These are phyloP conservation scores for Caenorhabditis macrosperma DNA, from an alignment of 2,888 invertebrate species.

Conservation along the genomic window DNA sequence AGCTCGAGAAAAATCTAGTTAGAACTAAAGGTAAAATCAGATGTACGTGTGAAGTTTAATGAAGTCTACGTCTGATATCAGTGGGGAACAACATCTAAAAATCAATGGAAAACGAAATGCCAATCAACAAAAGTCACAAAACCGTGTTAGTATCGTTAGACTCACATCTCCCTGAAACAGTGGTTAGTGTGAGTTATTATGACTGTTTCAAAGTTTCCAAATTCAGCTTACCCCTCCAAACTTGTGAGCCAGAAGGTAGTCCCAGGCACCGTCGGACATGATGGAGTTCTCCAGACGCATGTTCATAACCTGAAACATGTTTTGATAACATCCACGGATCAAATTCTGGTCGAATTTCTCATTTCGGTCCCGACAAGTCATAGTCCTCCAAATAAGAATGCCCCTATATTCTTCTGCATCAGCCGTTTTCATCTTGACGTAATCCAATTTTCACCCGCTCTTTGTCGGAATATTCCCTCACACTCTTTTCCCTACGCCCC, in stretches of 20 bases:
- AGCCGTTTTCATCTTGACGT: slow-evolving; percentile 42
- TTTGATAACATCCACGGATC: not conserved
- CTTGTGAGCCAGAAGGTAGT: slow-evolving; percentile 91
- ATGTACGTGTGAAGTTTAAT: not conserved
- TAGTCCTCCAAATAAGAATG: not conserved
- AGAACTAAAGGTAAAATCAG: not conserved
- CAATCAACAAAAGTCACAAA: not conserved
- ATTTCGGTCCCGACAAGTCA: not conserved
- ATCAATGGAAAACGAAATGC: not conserved
- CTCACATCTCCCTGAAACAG: slow-evolving; percentile 55
- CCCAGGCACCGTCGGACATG: slow-evolving; percentile 90
- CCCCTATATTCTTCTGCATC: not conserved
- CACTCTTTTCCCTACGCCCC: slow-evolving; percentile 1
- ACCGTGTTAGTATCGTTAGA: slow-evolving; percentile 16
- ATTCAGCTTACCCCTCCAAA: slow-evolving; percentile 92
- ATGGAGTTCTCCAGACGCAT: slow-evolving; percentile 88
- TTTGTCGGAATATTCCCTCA: slow-evolving; percentile 35
- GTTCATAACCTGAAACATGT: slow-evolving; percentile 85
- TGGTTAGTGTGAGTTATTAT: not conserved
- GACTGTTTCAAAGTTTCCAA: not conserved
- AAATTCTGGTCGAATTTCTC: not conserved
- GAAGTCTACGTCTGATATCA: not conserved
- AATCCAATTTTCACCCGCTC: slow-evolving; percentile 43
- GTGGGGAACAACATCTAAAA: slow-evolving; percentile 23
- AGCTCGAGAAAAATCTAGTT: not conserved